Base-by-base conservation (phyloP, 2,797 vertebrate genomes). In the Cephalopachus bancanus region DNA sequence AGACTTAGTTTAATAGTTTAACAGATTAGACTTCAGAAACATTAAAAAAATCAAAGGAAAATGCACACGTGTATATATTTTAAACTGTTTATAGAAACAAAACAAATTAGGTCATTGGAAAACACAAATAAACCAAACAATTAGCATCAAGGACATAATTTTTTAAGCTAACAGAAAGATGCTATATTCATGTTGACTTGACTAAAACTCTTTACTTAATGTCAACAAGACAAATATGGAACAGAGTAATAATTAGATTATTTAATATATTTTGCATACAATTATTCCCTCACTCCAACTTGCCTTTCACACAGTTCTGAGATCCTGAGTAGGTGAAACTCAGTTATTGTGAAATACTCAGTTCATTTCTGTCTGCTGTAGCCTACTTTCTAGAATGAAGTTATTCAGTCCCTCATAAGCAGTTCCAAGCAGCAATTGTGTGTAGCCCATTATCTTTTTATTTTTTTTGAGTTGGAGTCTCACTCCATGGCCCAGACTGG, bases 131-230 rank as follows among this genome's bases (percentile, higher is more conserved):
- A 86, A 55, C 19, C n/a, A 87, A 91, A 87, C 2, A 19, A 53
- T 92, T 72, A 87, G 57, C 44, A 64, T 11, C 7, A 90, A 83
- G 17, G 53, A 26, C 10, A 90, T 55, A 80, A 83, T 28, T 76
- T 94, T 89, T 95, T 74, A 84, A 69, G 44, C 14, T 62, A 84
- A 84, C 20, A 95, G 69, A 76, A 67, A 90, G 51, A 83, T 74
- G 60, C 17, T 76, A 37, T 33, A 64, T 60, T 84, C 60, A 87
- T 24, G 5, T 83, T 96, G 84, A 81, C 4, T 22, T 76, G 59
- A 92, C 24, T 69, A 92, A 83, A 92, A 67, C 57, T 55, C 5
- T 28, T 80, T 85, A 24, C 37, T n/a, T 62, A 92, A 37, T 44
- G n/a, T 79, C 84, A 83, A 37, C 9, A 87, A 85, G 65, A 76